Base-by-base conservation (phyloP, 2,888 invertebrate species). In the Embidobia sp. region DNA sequence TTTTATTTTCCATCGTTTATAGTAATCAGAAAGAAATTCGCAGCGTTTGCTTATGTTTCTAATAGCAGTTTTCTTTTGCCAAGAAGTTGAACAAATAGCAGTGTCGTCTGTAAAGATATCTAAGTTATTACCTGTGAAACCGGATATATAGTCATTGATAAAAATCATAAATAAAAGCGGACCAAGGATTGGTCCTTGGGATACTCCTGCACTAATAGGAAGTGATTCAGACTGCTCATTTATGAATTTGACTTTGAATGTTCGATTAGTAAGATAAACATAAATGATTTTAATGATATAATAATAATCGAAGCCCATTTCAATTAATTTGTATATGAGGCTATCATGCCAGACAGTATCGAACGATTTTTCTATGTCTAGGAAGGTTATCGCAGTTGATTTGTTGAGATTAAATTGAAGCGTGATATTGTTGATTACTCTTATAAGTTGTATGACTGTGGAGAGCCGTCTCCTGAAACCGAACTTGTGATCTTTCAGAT, bases 21-120 rank as follows among this genome's bases (percentile, higher is more conserved):
- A 51, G n/a, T 8, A 33, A 1, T 33, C 7, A 2, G 33, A 1
- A 22, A 51, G 1, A 10, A 11, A n/a, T 6, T 27, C n/a, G 1
- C 11, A 1, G n/a, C 35, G 51, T 19, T 51, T 22, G 6, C 22
- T 3, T 29, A 3, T 2, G 3, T 22, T 16, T n/a, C n/a, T 11
- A n/a, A n/a, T n/a, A 10, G n/a, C 2, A 7, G 31, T 13, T n/a
- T 18, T n/a, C 31, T n/a, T 4, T 8, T 1, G n/a, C 31, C 31
- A 35, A 8, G 51, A 35, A 3, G 2, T n/a, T 1, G 51, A 6
- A 7, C n/a, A 51, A 3, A 51, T 51, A 4, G 35, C 35, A 3
- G 35, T 51, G 11, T 51, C 51, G 35, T 51, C 51, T n/a, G 51
- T 35, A 8, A 35, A 48, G 15, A 16, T 22, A 2, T 29, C 48